Conservation (phyloP, 2,797 vertebrate species). For the Anguilla obscura region DNA sequence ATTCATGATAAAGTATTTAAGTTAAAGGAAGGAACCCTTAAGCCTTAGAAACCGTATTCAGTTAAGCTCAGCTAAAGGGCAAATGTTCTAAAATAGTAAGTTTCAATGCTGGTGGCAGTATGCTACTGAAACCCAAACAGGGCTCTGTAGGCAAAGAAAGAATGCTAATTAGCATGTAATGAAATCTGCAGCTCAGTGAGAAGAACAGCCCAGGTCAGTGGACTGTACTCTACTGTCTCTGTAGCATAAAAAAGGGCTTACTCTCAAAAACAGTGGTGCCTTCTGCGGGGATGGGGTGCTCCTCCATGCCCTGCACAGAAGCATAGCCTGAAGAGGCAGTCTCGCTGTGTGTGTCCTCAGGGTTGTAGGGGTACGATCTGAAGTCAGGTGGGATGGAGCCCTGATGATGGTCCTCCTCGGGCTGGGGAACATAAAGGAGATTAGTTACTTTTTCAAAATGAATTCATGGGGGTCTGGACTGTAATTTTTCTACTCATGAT, state of each 20-base stretch:
- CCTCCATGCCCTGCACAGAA: constrained; percentile 75
- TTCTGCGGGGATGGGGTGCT: constrained; percentile 59
- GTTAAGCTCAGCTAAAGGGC: not conserved
- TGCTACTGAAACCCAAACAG: not conserved
- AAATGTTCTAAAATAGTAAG: not conserved
- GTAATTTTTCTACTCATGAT: not conserved
- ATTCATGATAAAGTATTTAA: not conserved
- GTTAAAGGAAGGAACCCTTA: not conserved
- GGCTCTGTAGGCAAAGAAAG: not conserved
- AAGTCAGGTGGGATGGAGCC: constrained; percentile 43
- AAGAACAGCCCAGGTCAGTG: too few species aligned
- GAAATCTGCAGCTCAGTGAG: not conserved
- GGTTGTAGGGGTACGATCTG: constrained; percentile 43
- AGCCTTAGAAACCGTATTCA: not conserved
- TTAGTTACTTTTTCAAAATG: not conserved
- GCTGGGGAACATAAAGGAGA: constrained; percentile 27
- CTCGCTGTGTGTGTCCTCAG: constrained; percentile 72
- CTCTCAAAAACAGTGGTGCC: constrained; percentile 57
- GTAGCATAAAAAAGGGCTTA: constrained; percentile 37
- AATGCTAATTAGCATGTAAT: not conserved
- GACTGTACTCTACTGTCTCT: not conserved
- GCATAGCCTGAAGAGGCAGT: constrained; percentile 80
- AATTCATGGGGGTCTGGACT: not conserved
- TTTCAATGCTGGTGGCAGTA: not conserved
- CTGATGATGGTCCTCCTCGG: constrained; percentile 44